Percentiles rank a stretch among this genome's conserved stretches.
Evolutionary conservation across 2,113 vertebrate genomes (phyloP).

Genomic region (Aspiorhynchus laticeps): DNA sequence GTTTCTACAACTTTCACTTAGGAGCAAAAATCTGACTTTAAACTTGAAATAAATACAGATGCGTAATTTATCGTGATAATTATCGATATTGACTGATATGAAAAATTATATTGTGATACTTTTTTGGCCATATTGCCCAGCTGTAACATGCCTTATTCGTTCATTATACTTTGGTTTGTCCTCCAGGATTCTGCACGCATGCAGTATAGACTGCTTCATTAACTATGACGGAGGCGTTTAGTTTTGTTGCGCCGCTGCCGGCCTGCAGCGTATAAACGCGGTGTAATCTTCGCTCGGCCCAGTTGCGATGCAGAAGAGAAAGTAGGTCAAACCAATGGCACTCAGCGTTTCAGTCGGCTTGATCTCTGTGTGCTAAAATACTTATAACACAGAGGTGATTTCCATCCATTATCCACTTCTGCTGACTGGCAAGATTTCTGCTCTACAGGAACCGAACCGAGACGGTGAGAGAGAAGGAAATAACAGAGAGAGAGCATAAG

Average conservation of each 20-base stretch:
- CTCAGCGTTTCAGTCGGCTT: neutral
- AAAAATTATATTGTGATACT: too few relatives aligned
- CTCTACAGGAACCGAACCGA: slow-evolving; percentile 30
- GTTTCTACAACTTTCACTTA: too few relatives aligned
- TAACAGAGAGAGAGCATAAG: neutral
- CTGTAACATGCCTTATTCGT: too few relatives aligned
- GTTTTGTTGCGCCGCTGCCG: neutral
- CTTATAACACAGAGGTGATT: slow-evolving; percentile 56
- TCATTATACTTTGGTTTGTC: neutral
- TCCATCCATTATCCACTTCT: slow-evolving; percentile 62
- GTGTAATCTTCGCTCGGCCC: neutral
- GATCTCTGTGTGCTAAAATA: slow-evolving; percentile 25
- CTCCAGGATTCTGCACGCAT: neutral
- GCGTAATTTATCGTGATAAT: too few relatives aligned
- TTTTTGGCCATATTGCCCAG: too few relatives aligned
- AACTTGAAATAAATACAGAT: too few relatives aligned
- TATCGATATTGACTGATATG: too few relatives aligned
- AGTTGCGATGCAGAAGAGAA: slow-evolving; percentile 45
- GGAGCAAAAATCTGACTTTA: too few relatives aligned
- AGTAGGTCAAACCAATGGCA: slow-evolving; percentile 52
- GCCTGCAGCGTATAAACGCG: neutral
- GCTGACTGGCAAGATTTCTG: slow-evolving; percentile 62
- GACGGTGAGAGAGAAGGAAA: neutral
- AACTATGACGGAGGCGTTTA: neutral
- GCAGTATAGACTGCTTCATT: neutral